These are phyloP conservation scores for Hypolimnas misippus DNA, from an alignment of 2,888 invertebrate species.

Conservation along the genomic window DNA sequence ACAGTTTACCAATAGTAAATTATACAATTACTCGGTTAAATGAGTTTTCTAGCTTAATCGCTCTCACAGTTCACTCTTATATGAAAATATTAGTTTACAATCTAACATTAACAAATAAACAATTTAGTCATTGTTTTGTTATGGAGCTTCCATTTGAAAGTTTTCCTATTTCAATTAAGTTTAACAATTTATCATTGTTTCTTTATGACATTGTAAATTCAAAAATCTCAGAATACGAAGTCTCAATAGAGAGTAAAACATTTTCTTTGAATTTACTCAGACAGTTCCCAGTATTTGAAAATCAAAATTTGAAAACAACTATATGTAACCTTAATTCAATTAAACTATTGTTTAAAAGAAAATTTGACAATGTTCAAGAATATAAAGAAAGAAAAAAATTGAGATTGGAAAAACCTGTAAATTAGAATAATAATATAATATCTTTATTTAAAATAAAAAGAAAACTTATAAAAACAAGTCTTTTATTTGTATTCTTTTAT, in stretches of 20 bases:
- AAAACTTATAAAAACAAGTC: not conserved
- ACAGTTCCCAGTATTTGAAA: slow-evolving; percentile 58
- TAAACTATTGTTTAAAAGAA: slow-evolving; percentile 88
- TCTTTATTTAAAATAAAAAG: not conserved
- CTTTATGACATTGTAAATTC: slow-evolving; percentile 62
- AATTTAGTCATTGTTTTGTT: slow-evolving; percentile 56
- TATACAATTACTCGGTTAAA: slow-evolving; percentile 62
- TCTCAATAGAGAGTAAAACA: slow-evolving; percentile 52
- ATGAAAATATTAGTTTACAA: slow-evolving; percentile 77
- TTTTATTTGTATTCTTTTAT: not conserved
- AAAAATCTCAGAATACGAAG: slow-evolving; percentile 61
- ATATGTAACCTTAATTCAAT: slow-evolving; percentile 62
- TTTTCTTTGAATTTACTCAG: slow-evolving; percentile 49
- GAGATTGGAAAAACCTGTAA: slow-evolving; percentile 81
- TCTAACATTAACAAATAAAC: slow-evolving; percentile 55
- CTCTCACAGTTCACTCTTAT: slow-evolving; percentile 79
- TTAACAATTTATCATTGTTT: slow-evolving; percentile 63
- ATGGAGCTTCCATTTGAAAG: slow-evolving; percentile 64
- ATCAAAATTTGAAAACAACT: slow-evolving; percentile 37
- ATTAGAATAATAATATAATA: not conserved
- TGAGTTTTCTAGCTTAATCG: slow-evolving; percentile 69
- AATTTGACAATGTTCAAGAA: slow-evolving; percentile 91
- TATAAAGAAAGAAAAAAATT: slow-evolving; percentile 90
- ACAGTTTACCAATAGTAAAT: slow-evolving; percentile 79
- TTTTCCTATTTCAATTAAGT: slow-evolving; percentile 72